Evolutionary conservation across 64 coral and sea anemone genomes (phyloP), one percentile per base, ranked within the genome.

Genomic region (Porites lutea): DNA sequence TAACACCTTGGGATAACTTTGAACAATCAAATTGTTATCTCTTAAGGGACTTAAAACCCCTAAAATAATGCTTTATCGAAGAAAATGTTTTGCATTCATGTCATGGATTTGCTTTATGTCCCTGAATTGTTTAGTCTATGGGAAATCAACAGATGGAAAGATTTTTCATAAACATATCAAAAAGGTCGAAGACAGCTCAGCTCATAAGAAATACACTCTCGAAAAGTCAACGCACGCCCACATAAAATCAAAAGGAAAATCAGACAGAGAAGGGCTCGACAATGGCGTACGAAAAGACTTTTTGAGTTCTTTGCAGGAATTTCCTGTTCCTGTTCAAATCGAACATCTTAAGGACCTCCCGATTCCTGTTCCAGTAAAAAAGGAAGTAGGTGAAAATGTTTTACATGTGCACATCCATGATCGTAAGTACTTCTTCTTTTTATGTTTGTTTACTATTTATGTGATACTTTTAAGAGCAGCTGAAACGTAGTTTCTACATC

Each of bases 381-480:
- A 68, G 8, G 81, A 84, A 18, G 68, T 65, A 68, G 15, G 45
- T 12, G 61, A 84, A 84, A 66, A 84, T 13, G 48, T 84, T 20
- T 68, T 84, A 23, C 81, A 84, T 44, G 81, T 84, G 45, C 81
- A 84, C 63, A 84, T 84, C 19, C 81, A 84, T 68, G 81, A 84
- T 48, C 66, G 81, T 84, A 65, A 84, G 81, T 84, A 62, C 14
- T 51, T 49, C 8, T 66, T 0, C 52, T 83, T 18, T 65, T 6
- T 19, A 27, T 19, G 46, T 84, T 53, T 11, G 7, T 37, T 45
- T 16, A 20, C 16, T 55, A 46, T 44, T 5, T 64, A 18, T 64
- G 11, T 55, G 53, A 55, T 7, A 55, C 53, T 55, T 55, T 55
- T 55, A 7, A 55, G 11, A 55, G 11, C 53, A 11, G 53, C 53